phyloP scores from a whole-genome alignment of 1,140 invertebrate species.

The Lepidotrigona ventralis region DNA sequence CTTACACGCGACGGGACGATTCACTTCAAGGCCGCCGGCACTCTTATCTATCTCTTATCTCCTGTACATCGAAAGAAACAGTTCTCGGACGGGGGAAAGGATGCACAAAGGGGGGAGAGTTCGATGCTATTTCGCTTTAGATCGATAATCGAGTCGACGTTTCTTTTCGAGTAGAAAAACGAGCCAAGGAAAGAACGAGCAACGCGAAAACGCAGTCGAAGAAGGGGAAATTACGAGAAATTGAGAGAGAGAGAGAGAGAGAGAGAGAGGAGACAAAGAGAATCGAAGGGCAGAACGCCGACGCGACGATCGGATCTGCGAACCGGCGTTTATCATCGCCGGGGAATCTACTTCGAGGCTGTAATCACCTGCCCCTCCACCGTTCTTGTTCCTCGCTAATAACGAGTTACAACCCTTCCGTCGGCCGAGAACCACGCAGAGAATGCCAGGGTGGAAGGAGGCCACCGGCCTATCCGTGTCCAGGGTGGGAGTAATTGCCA shows the following conservation, averaged over 20 bases:
- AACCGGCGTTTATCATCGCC: conserved; percentile 73
- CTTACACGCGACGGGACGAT: neutral
- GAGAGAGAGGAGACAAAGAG: neutral
- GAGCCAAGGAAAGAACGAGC: neutral
- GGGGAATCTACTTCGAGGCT: conserved; percentile 71
- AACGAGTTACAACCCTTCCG: conserved; percentile 76
- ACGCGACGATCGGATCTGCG: conserved; percentile 61
- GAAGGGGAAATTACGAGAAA: conserved; percentile 14
- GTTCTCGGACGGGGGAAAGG: neutral
- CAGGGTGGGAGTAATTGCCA: conserved; percentile 77
- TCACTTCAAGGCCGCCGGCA: neutral
- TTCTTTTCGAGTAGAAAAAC: conserved; percentile 18
- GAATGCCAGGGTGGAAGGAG: conserved; percentile 42
- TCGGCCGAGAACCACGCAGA: conserved; percentile 47
- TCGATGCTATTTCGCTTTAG: neutral
- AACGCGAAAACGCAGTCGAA: neutral
- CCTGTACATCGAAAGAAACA: neutral
- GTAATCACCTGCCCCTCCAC: conserved; percentile 71
- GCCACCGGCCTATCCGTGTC: conserved; percentile 32
- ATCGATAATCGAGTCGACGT: conserved; percentile 56
- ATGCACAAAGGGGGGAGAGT: neutral
- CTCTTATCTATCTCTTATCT: neutral
- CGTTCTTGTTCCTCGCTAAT: conserved; percentile 70
- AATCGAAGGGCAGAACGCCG: conserved; percentile 27
- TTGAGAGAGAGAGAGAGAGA: neutral